Conservation (phyloP, 2,113 vertebrate species). For the Amphiprion ocellaris region DNA sequence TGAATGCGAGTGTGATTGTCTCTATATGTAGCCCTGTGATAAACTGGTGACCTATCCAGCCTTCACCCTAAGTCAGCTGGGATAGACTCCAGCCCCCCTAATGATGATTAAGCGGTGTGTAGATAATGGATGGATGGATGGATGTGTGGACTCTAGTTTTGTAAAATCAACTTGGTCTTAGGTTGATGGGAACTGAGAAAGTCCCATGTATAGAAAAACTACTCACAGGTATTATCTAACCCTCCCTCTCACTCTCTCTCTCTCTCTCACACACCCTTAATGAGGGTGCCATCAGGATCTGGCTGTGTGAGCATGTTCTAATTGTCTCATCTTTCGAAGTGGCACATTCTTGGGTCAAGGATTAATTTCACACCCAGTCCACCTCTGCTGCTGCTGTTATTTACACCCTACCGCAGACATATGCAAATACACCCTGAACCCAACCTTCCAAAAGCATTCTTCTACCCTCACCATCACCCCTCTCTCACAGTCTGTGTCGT, state of each 20-base stretch:
- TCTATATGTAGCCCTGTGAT: too few species aligned
- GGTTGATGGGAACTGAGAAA: neutral
- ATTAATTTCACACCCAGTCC: conserved; percentile 58
- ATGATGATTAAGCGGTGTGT: too few species aligned
- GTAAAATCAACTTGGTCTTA: neutral
- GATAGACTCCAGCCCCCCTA: too few species aligned
- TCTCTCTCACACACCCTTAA: conserved; percentile 34
- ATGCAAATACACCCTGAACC: neutral
- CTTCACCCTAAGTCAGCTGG: too few species aligned
- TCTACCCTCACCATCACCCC: neutral
- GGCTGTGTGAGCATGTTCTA: conserved; percentile 37
- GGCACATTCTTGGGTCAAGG: conserved; percentile 55
- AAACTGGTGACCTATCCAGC: too few species aligned
- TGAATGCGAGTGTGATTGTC: too few species aligned
- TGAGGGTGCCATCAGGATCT: conserved; percentile 50
- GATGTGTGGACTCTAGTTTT: neutral
- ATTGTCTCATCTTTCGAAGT: conserved; percentile 67
- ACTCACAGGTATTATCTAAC: neutral
- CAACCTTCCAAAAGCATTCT: neutral
- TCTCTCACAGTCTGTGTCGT: conserved; percentile 8
- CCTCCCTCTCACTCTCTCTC: neutral
- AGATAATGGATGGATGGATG: too few species aligned
- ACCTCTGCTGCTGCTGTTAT: conserved; percentile 35
- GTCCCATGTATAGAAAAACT: neutral
- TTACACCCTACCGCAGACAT: conserved; percentile 26